Evolutionary conservation across 35 echinoderm and acorn worm genomes (phyloP).

Genomic region (Apostichopus californicus): DNA sequence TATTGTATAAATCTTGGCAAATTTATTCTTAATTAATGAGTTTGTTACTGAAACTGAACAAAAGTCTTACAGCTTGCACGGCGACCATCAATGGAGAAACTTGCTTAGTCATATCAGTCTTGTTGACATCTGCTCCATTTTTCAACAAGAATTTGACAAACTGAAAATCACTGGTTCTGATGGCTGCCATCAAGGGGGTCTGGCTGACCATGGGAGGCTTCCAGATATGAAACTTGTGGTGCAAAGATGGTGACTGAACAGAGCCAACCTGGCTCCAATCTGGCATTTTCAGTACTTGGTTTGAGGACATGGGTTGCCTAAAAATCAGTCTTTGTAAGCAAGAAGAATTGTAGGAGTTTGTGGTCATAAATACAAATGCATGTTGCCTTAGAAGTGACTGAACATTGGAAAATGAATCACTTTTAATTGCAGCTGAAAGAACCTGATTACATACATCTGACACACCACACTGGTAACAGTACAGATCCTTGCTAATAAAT

Average conservation of each 20-base stretch:
- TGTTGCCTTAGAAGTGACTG: no score
- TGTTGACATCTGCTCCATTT: constrained; percentile 81
- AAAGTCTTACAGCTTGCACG: constrained; percentile 60
- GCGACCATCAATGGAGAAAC: constrained; percentile 88
- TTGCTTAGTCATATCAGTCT: neutral
- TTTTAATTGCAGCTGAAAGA: no score
- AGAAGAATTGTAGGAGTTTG: no score
- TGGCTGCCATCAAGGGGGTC: constrained; percentile 66
- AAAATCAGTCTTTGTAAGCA: constrained; percentile 13
- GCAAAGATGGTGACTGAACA: neutral
- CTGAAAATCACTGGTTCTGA: constrained; percentile 57
- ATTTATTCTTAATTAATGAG: no score
- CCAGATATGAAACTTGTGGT: constrained; percentile 14
- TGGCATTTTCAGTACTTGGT: constrained; percentile 20
- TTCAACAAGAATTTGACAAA: constrained; percentile 72
- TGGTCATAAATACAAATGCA: no score
- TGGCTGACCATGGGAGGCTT: constrained; percentile 33
- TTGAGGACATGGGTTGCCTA: constrained; percentile 33
- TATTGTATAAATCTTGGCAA: no score
- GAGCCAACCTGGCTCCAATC: constrained; percentile 16
- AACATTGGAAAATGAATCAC: no score
- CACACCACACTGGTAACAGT: no score
- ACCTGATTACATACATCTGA: no score
- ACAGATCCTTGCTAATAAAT: no score
- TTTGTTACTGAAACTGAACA: neutral